phyloP scores from a whole-genome alignment of 2,113 vertebrate species.

The Crocuta crocuta region DNA sequence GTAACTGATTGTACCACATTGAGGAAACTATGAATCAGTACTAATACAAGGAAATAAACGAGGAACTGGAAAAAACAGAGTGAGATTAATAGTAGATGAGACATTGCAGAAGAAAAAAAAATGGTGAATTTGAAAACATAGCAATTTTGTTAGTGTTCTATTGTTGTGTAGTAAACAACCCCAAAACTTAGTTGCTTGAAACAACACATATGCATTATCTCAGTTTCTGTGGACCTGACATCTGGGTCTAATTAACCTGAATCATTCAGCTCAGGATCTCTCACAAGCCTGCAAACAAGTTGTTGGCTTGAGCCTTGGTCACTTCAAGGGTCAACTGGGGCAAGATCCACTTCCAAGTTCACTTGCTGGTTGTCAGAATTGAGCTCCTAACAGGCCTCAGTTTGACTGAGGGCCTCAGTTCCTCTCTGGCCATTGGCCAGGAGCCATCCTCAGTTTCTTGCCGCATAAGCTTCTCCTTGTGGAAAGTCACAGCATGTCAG shows the following conservation, averaged over 20 bases:
- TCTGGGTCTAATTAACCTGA: background rate
- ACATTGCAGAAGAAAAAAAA: background rate
- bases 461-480: background rate
- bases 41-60: conserved; percentile 2
- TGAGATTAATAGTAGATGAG: background rate
- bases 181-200: background rate
- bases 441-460: background rate
- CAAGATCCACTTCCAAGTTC: background rate
- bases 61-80: background rate
- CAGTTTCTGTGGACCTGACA: background rate
- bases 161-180: background rate
- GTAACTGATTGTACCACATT: background rate
- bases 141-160: background rate
- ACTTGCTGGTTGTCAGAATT: background rate
- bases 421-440: background rate
- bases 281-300: background rate
- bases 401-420: background rate
- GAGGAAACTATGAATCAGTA: background rate
- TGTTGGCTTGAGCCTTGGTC: background rate
- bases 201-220: background rate
- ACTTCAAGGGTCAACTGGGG: background rate
- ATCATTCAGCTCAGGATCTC: background rate
- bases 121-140: background rate
- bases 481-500: background rate
- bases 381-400: background rate